Evolutionary conservation across 2,797 vertebrate genomes (phyloP).

Genomic region (Acrossocheilus fasciatus): DNA sequence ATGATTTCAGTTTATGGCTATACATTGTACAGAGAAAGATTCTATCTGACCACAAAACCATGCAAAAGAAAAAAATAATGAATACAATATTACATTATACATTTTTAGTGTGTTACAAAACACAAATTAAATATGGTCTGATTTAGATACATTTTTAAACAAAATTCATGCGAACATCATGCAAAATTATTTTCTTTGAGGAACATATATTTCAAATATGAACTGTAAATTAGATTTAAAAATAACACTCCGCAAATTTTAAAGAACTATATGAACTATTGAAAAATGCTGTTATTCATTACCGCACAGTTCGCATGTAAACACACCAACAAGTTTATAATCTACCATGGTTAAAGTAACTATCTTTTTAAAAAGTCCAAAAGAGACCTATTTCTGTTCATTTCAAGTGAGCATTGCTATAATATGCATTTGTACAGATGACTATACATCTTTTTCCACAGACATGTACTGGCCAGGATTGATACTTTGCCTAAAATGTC

Average conservation of each 20-base stretch:
- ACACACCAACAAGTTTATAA: not conserved
- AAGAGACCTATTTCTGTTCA: not conserved
- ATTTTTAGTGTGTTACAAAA: not conserved
- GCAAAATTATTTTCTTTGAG: not conserved
- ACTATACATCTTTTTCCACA: not conserved
- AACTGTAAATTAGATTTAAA: not conserved
- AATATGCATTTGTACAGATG: not conserved
- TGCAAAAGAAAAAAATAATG: slow-evolving; percentile 2
- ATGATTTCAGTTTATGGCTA: not conserved
- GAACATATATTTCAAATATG: not conserved
- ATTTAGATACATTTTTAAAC: not conserved
- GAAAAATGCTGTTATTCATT: not conserved
- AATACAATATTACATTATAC: not conserved
- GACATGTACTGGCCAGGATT: not conserved
- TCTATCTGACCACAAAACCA: not conserved
- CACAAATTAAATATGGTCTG: not conserved
- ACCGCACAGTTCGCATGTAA: not conserved
- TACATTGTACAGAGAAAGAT: not conserved
- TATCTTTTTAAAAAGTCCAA: not conserved
- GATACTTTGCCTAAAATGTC: not conserved
- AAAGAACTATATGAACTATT: not conserved
- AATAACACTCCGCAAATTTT: not conserved
- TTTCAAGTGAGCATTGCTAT: not conserved
- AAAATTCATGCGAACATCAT: slow-evolving; percentile 2
- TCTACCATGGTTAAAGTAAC: not conserved